Evolutionary conservation across 2,113 vertebrate genomes (phyloP).

Genomic region (Poeciliopsis turrubarensis): DNA sequence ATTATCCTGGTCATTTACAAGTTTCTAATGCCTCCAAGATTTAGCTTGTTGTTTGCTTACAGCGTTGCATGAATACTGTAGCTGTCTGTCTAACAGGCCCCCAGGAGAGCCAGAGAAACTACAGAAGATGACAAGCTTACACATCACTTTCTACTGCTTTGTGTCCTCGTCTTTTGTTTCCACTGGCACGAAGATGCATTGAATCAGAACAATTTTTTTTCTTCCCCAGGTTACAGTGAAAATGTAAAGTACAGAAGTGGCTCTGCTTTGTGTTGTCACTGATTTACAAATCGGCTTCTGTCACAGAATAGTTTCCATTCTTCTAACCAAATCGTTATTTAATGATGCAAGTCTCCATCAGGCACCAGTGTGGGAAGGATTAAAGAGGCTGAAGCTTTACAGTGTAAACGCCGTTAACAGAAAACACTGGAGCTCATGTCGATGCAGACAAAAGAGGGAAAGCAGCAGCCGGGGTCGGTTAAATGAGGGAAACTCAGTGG

Average conservation of each 20-base stretch:
- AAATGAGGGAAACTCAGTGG: conserved; percentile 66
- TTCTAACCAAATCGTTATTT: conserved; percentile 3
- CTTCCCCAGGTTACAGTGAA: conserved; percentile 37
- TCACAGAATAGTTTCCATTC: not conserved
- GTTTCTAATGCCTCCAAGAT: conserved; percentile 34
- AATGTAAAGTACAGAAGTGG: conserved; percentile 20
- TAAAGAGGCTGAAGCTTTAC: conserved; percentile 18
- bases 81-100: conserved; percentile 69
- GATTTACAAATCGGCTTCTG: conserved; percentile 18
- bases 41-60: conserved; percentile 56
- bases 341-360: conserved; percentile 14
- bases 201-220: conserved; percentile 42
- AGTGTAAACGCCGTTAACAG: conserved; percentile 29
- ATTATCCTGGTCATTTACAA: not conserved
- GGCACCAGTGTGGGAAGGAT: not conserved
- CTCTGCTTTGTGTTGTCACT: conserved; percentile 18
- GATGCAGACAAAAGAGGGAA: conserved; percentile 23
- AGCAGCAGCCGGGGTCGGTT: conserved; percentile 33
- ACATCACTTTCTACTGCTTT: conserved; percentile 62
- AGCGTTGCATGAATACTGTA: conserved; percentile 36
- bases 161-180: conserved; percentile 63
- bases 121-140: conserved; percentile 65
- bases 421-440: conserved; percentile 27
- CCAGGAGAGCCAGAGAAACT: conserved; percentile 44
- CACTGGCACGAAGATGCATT: conserved; percentile 42